Evolutionary conservation across 2,888 invertebrate genomes (phyloP).

Genomic region (Lymantria dispar): DNA sequence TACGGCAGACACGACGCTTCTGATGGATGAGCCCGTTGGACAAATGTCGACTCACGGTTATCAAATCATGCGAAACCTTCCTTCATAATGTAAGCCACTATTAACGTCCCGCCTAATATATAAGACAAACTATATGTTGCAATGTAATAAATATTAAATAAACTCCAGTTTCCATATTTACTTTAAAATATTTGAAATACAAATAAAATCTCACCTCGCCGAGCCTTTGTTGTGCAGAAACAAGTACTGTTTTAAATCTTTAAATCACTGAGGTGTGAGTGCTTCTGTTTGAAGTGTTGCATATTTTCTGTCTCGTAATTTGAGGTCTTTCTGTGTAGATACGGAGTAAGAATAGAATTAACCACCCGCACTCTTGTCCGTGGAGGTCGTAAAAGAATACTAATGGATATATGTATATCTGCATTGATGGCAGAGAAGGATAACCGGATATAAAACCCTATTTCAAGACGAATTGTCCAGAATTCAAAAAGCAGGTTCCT

Average conservation of each 20-base stretch:
- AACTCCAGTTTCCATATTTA: constrained; percentile 9
- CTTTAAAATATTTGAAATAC: constrained; percentile 14
- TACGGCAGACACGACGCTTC: constrained; percentile 30
- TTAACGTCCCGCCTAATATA: constrained; percentile 21
- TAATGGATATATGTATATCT: too few species aligned
- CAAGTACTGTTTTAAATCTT: constrained; percentile 6
- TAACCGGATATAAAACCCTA: too few species aligned
- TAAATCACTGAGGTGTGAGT: constrained; percentile 7
- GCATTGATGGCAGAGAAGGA: too few species aligned
- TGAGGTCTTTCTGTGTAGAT: too few species aligned
- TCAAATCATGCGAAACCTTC: constrained; percentile 47
- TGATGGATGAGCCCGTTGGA: constrained; percentile 51
- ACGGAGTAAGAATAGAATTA: too few species aligned
- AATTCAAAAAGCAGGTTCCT: too few species aligned
- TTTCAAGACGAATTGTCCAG: too few species aligned
- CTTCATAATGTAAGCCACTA: constrained; percentile 18
- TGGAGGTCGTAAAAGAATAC: too few species aligned
- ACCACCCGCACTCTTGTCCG: too few species aligned
- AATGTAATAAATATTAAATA: constrained; percentile 19
- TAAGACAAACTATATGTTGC: too few species aligned
- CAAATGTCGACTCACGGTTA: constrained; percentile 51
- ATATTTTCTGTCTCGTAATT: too few species aligned
- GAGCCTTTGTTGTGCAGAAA: constrained; percentile 5
- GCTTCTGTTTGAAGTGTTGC: constrained; percentile 5
- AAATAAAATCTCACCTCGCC: constrained; percentile 11